These are phyloP conservation scores for Notothenia rossii DNA, from an alignment of 2,113 vertebrate species.

Conservation along the genomic window DNA sequence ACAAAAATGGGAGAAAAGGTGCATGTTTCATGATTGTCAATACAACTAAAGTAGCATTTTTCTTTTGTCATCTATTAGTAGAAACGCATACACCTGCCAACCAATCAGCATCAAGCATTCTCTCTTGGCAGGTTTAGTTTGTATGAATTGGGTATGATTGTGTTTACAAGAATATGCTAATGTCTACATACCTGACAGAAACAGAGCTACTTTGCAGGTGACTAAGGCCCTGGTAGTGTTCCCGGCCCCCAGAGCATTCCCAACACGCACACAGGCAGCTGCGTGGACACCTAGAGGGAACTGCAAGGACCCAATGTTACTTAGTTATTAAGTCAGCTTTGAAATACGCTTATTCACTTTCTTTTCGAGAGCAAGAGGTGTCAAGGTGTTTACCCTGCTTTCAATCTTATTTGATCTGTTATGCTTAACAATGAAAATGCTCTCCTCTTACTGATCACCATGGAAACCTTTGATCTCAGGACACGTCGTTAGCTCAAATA, in stretches of 20 bases:
- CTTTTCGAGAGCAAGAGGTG: too few species aligned
- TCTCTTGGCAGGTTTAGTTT: not conserved
- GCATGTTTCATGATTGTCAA: not conserved
- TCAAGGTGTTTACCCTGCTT: too few species aligned
- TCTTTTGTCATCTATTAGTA: not conserved
- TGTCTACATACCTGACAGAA: conserved; percentile 81
- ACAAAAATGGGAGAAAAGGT: not conserved
- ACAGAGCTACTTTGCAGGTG: conserved; percentile 83
- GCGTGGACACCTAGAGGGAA: conserved; percentile 87
- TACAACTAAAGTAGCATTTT: too few species aligned
- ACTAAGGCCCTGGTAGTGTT: conserved; percentile 80
- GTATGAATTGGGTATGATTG: not conserved
- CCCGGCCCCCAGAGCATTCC: conserved; percentile 89
- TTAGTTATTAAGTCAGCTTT: not conserved
- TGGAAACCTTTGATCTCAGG: too few species aligned
- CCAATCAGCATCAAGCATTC: not conserved
- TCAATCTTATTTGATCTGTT: too few species aligned
- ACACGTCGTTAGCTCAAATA: too few species aligned
- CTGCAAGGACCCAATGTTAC: conserved; percentile 72
- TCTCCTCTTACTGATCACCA: too few species aligned
- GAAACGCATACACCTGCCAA: not conserved
- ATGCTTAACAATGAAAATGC: too few species aligned
- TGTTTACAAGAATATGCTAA: not conserved
- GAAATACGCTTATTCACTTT: not conserved
- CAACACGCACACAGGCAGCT: conserved; percentile 88